A percentile compares a stretch with the other conserved stretches of the same genome.
Conservation (phyloP, 2,888 invertebrate species). For the Sphaerophoria rueppellii region DNA sequence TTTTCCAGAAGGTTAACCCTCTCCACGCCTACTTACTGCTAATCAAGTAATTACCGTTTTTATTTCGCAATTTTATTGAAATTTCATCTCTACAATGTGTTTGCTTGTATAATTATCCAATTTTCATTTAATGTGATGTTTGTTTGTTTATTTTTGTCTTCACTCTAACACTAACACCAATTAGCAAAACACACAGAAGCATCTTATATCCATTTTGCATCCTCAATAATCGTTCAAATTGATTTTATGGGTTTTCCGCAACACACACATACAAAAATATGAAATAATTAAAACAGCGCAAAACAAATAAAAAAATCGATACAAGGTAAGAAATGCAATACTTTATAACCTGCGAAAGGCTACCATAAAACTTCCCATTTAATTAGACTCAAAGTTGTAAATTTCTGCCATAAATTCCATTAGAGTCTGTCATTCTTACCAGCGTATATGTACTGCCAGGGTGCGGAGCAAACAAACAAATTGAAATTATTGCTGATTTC, state of each 20-base stretch:
- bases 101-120: slow-evolving; percentile 14
- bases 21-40: neutral
- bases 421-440: neutral
- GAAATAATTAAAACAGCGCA: slow-evolving; percentile 6
- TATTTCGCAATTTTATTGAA: slow-evolving; percentile 27
- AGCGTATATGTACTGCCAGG: neutral
- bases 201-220: slow-evolving; percentile 16
- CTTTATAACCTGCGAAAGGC: slow-evolving; percentile 65
- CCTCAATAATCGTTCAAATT: slow-evolving; percentile 5
- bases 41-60: slow-evolving; percentile 7
- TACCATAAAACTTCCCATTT: slow-evolving; percentile 66
- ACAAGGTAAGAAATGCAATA: slow-evolving; percentile 26
- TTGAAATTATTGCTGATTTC: slow-evolving; percentile 29
- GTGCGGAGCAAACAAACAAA: slow-evolving; percentile 18
- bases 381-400: slow-evolving; percentile 68
- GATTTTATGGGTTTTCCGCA: slow-evolving; percentile 31
- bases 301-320: neutral
- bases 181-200: slow-evolving; percentile 26
- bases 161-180: neutral
- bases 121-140: slow-evolving; percentile 1
- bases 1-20: neutral
- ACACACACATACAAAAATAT: slow-evolving; percentile 1
- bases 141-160: neutral
- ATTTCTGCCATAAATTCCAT: slow-evolving; percentile 70
- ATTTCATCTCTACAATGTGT: slow-evolving; percentile 1